These are phyloP conservation scores for Zaprionus ornatus DNA, from an alignment of 1,140 invertebrate genomes.

Conservation along the genomic window DNA sequence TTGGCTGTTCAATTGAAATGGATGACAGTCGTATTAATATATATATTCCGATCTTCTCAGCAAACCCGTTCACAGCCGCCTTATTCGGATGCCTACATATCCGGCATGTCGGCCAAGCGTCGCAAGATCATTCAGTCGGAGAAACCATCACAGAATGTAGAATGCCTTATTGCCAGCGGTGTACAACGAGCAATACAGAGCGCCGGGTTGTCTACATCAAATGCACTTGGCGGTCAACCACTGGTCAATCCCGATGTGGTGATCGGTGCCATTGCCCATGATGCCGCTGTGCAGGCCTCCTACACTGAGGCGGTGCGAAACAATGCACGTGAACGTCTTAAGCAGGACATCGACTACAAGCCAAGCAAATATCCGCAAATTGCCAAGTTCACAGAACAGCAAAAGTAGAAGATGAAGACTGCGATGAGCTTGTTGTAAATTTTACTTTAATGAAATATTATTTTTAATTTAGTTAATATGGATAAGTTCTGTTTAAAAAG, in stretches of 20 bases:
- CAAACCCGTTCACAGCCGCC: slow-evolving; percentile 52
- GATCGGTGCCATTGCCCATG: slow-evolving; percentile 67
- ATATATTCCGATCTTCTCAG: neutral
- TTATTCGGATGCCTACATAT: slow-evolving; percentile 93
- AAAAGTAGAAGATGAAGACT: slow-evolving; percentile 49
- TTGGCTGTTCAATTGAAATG: neutral
- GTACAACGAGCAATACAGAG: slow-evolving; percentile 85
- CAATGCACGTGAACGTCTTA: slow-evolving; percentile 68
- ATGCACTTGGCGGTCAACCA: slow-evolving; percentile 69
- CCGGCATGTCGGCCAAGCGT: slow-evolving; percentile 91
- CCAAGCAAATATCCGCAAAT: slow-evolving; percentile 81
- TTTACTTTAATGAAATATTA: slow-evolving; percentile 68
- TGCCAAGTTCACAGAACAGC: slow-evolving; percentile 76
- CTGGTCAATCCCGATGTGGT: slow-evolving; percentile 55
- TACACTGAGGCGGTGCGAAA: slow-evolving; percentile 72
- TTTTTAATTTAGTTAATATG: slow-evolving; percentile 75
- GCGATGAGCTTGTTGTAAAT: slow-evolving; percentile 64
- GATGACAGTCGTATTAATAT: neutral
- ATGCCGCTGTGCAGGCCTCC: slow-evolving; percentile 64
- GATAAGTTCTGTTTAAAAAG: slow-evolving; percentile 63
- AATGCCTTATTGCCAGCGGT: slow-evolving; percentile 83
- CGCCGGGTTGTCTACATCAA: slow-evolving; percentile 82
- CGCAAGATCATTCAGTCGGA: slow-evolving; percentile 87
- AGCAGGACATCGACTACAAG: slow-evolving; percentile 74
- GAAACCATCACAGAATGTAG: slow-evolving; percentile 84